phyloP scores from a whole-genome alignment of 2,888 invertebrate genomes.

The Diarsia dahlii region DNA sequence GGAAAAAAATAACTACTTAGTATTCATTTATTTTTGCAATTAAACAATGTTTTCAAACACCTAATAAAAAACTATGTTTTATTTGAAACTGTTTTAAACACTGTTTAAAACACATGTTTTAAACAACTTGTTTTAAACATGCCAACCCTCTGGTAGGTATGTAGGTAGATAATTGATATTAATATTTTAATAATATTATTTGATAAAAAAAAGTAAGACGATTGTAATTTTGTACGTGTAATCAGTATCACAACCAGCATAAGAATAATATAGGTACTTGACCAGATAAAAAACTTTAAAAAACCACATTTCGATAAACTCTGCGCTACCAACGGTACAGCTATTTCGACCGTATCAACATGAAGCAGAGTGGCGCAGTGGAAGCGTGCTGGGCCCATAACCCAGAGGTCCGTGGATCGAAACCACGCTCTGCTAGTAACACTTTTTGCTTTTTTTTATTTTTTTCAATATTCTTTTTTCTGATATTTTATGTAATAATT shows the following conservation, averaged over 20 bases:
- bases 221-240: neutral
- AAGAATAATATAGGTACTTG: neutral
- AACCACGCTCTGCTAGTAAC: conserved; percentile 95
- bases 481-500: conserved; percentile 3
- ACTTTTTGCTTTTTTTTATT: conserved; percentile 70
- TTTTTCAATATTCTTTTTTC: conserved; percentile 7
- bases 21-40: no score
- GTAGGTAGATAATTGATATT: no score
- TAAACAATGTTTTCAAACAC: no score
- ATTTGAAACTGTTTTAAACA: no score
- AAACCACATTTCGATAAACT: neutral
- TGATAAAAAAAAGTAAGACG: neutral
- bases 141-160: no score
- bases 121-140: no score
- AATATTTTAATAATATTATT: no score
- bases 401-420: conserved; percentile 98
- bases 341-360: conserved; percentile 57
- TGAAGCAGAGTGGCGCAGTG: conserved; percentile 94
- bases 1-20: no score
- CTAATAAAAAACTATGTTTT: no score
- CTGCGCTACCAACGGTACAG: neutral
- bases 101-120: no score
- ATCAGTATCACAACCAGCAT: no score
- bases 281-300: conserved; percentile 1
- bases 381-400: conserved; percentile 96